Evolutionary conservation across 1,140 invertebrate genomes (phyloP).

Genomic region (Colletes gigas): DNA sequence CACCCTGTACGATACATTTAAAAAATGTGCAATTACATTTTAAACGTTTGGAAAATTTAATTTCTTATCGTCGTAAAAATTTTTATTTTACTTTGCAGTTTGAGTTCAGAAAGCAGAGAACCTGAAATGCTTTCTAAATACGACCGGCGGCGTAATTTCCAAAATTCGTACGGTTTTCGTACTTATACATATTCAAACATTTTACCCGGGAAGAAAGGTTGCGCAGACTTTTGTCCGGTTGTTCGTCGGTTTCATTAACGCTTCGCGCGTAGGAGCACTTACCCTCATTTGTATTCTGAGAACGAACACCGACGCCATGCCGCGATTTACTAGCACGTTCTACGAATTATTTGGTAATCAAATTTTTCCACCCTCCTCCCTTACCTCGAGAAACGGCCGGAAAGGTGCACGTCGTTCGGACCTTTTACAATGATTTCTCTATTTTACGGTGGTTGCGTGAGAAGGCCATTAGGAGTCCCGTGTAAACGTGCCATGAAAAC

Average conservation of each 20-base stretch:
- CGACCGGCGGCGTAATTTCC: not conserved
- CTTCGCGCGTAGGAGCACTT: slow-evolving; percentile 66
- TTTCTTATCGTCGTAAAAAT: not conserved
- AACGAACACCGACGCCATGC: slow-evolving; percentile 61
- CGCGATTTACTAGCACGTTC: slow-evolving; percentile 80
- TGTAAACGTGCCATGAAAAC: slow-evolving; percentile 57
- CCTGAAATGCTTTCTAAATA: not conserved
- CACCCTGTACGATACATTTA: too few species aligned
- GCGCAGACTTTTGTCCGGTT: not conserved
- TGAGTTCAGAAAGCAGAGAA: too few species aligned
- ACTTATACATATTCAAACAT: slow-evolving; percentile 19
- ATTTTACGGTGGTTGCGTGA: slow-evolving; percentile 79
- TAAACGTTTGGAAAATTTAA: too few species aligned
- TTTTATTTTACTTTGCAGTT: too few species aligned
- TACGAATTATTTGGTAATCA: slow-evolving; percentile 82
- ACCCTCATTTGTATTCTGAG: slow-evolving; percentile 81
- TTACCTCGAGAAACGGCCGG: slow-evolving; percentile 48
- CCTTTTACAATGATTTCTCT: slow-evolving; percentile 79
- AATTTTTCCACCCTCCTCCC: slow-evolving; percentile 70
- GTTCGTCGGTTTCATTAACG: slow-evolving; percentile 30
- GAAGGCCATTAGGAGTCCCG: slow-evolving; percentile 69
- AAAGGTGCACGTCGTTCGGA: slow-evolving; percentile 57
- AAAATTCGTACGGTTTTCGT: not conserved
- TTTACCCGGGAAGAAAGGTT: slow-evolving; percentile 5
- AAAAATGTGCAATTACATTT: too few species aligned